These are phyloP conservation scores for Eumerus sabulonum DNA, from an alignment of 2,888 invertebrate genomes.

Conservation along the genomic window DNA sequence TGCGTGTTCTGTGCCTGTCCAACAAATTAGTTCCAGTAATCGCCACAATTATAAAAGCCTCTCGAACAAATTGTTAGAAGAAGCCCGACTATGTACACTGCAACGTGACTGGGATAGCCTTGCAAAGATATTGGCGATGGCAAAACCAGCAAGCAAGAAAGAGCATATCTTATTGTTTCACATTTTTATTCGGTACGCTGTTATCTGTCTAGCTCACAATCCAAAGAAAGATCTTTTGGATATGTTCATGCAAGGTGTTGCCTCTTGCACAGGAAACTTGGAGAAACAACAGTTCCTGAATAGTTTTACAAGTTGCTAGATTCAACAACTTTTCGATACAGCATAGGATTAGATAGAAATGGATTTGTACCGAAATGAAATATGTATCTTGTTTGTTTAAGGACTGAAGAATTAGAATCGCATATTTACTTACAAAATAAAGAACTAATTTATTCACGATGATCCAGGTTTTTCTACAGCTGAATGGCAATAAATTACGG, in stretches of 20 bases:
- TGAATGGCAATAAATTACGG: too few species aligned
- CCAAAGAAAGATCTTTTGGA: conserved; percentile 36
- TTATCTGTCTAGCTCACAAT: conserved; percentile 28
- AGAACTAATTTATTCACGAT: too few species aligned
- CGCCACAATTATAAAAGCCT: conserved; percentile 13
- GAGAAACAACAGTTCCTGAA: conserved; percentile 32
- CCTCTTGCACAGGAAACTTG: conserved; percentile 10
- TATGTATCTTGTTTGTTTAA: too few species aligned
- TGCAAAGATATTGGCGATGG: conserved; percentile 25
- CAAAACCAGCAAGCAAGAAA: not conserved
- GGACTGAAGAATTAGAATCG: too few species aligned
- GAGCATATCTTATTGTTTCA: conserved; percentile 34
- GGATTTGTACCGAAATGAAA: not conserved
- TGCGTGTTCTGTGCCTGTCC: conserved; percentile 34
- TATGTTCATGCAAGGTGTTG: conserved; percentile 35
- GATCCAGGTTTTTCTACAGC: too few species aligned
- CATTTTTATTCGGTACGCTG: conserved; percentile 44
- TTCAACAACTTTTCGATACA: not conserved
- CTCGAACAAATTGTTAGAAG: conserved; percentile 21
- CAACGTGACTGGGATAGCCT: conserved; percentile 55
- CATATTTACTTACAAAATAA: too few species aligned
- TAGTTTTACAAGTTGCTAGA: conserved; percentile 13
- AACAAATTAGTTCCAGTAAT: conserved; percentile 11
- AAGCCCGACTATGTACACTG: conserved; percentile 39
- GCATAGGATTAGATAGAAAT: too few species aligned